These are phyloP conservation scores for Cyaniris semiargus DNA, from an alignment of 2,888 invertebrate genomes.

Conservation along the genomic window DNA sequence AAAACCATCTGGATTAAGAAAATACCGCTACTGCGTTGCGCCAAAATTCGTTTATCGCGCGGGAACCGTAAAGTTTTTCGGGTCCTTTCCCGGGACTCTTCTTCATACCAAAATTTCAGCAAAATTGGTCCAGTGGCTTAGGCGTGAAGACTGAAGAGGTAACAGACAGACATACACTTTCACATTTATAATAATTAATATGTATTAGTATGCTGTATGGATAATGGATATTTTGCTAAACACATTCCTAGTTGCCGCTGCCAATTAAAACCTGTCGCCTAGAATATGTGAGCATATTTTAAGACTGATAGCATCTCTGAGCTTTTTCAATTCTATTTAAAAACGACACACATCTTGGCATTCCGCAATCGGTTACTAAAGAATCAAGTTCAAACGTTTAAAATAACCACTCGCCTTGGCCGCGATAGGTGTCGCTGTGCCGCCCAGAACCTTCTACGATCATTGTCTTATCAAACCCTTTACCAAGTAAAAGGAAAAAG, in stretches of 20 bases:
- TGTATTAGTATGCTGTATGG: too few relatives aligned
- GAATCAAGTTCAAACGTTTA: slow-evolving; percentile 34
- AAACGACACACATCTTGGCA: slow-evolving; percentile 27
- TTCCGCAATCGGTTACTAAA: slow-evolving; percentile 26
- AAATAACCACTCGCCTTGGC: slow-evolving; percentile 33
- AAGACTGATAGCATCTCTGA: background rate
- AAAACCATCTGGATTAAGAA: background rate
- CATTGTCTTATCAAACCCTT: background rate
- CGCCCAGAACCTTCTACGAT: background rate
- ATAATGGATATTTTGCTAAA: too few relatives aligned
- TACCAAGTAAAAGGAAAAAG: background rate
- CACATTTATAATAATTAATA: too few relatives aligned
- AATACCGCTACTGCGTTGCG: background rate
- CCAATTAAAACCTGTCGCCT: background rate
- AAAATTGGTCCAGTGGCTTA: too few relatives aligned
- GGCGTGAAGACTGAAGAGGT: too few relatives aligned
- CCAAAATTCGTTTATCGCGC: too few relatives aligned
- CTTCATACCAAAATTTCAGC: too few relatives aligned
- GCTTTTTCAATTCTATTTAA: slow-evolving; percentile 1
- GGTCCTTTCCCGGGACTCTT: too few relatives aligned
- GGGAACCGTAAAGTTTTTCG: too few relatives aligned
- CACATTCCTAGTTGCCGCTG: background rate
- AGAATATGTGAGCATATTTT: background rate
- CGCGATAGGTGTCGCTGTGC: slow-evolving; percentile 28
- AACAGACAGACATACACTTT: too few relatives aligned